These are phyloP conservation scores for Arizona elegans DNA, from an alignment of 2,113 vertebrate genomes.

Conservation along the genomic window DNA sequence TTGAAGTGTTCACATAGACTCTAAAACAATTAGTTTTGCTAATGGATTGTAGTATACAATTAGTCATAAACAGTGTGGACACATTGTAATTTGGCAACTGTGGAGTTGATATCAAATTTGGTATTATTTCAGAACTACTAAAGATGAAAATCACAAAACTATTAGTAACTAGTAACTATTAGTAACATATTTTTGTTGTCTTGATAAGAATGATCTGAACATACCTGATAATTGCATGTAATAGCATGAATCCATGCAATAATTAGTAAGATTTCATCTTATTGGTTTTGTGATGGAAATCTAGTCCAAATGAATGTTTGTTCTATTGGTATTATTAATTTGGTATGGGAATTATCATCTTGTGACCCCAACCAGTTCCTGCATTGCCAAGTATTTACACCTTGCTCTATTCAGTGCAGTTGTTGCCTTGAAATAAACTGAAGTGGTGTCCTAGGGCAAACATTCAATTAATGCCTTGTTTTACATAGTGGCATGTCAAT, in stretches of 20 bases:
- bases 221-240: constrained; percentile 44
- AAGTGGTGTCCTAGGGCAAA: neutral
- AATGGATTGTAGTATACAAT: constrained; percentile 64
- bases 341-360: neutral
- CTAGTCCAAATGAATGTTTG: constrained; percentile 16
- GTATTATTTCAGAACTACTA: constrained; percentile 61
- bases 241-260: constrained; percentile 47
- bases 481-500: constrained; percentile 49
- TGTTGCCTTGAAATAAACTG: neutral
- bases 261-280: constrained; percentile 44
- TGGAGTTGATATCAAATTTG: constrained; percentile 58
- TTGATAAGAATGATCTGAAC: constrained; percentile 42
- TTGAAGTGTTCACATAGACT: constrained; percentile 60
- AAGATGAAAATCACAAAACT: constrained; percentile 38
- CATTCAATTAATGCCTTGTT: constrained; percentile 20
- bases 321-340: neutral
- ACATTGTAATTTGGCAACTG: constrained; percentile 52
- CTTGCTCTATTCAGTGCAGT: neutral
- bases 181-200: constrained; percentile 48
- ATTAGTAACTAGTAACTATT: constrained; percentile 13
- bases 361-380: neutral
- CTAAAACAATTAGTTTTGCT: constrained; percentile 57
- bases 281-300: constrained; percentile 37
- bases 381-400: neutral
- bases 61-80: constrained; percentile 44